Base-by-base conservation (phyloP, 2,888 invertebrate species). In the Platypus cylindrus region DNA sequence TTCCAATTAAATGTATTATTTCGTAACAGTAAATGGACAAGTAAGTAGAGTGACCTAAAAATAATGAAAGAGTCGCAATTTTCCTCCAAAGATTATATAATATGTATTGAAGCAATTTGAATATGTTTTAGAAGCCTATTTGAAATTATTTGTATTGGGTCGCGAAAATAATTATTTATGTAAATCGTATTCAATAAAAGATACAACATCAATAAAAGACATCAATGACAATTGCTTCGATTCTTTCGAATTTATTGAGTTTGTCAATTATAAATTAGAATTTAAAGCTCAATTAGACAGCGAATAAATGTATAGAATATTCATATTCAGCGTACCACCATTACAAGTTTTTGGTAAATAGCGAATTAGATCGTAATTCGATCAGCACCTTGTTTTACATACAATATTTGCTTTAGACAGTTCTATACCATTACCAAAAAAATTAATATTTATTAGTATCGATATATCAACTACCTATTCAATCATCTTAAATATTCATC, bases 401-500 rank as follows among this genome's bases (percentile, higher is more conserved):
- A n/a, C n/a, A n/a, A n/a, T 9, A 25, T 25, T 13, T 17, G 17
- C 30, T 27, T 30, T 38, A 46, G 48, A 29, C 28, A 37, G 40
- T 12, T 26, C 40, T 5, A 28, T 37, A 4, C 17, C 44, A 5
- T 9, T 45, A 15, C n/a, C 34, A 3, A 43, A 45, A 26, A 37
- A 44, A 24, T 15, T 32, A 14, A 40, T 49, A 20, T 51, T 52
- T 37, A 38, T 40, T 17, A 48, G 48, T 27, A 38, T 49, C 17
- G 52, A 52, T 26, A 38, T 44, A 13, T 47, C 49, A 1, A 48
- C 47, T 32, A 43, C 38, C 14, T 38, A 46, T 16, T 41, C 33
- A 23, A 37, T 52, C 8, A 15, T 44, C 18, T 32, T 51, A 13
- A 47, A 44, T 34, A 36, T 48, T n/a, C 51, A 50, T 37, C 37